phyloP scores from a whole-genome alignment of 2,113 vertebrate species.

The Phyllostomus discolor region DNA sequence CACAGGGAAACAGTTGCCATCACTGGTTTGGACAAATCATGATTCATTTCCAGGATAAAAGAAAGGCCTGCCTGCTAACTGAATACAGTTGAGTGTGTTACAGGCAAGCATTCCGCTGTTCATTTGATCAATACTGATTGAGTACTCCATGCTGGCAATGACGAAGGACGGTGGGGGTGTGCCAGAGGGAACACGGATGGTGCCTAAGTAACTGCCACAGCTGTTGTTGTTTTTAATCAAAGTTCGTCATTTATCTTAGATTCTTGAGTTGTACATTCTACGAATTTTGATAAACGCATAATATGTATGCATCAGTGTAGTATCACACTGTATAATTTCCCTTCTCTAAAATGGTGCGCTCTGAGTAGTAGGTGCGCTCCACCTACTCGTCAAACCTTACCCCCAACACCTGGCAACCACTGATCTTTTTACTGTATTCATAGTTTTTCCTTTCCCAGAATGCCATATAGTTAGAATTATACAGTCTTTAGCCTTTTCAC shows the following conservation, averaged over 20 bases:
- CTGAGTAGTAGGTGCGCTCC: too few species aligned
- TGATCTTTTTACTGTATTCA: background rate
- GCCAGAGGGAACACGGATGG: background rate
- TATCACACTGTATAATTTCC: background rate
- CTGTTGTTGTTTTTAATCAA: background rate
- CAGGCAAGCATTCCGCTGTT: background rate
- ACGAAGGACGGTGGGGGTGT: background rate
- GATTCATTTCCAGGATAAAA: background rate
- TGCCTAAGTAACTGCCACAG: background rate
- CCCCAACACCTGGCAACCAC: background rate
- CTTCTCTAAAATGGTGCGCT: background rate
- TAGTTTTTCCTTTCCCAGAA: background rate
- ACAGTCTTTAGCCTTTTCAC: background rate
- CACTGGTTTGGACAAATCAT: background rate
- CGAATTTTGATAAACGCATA: background rate
- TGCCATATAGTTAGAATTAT: background rate
- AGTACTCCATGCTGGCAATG: background rate
- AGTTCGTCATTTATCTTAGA: background rate
- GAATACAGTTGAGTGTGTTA: background rate
- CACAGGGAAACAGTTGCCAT: background rate
- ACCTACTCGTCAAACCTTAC: background rate
- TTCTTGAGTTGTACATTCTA: background rate
- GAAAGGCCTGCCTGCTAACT: background rate
- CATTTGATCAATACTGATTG: background rate
- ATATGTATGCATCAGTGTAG: background rate